These are phyloP conservation scores for Papilio dardanus DNA, from an alignment of 1,140 invertebrate species.

Conservation along the genomic window DNA sequence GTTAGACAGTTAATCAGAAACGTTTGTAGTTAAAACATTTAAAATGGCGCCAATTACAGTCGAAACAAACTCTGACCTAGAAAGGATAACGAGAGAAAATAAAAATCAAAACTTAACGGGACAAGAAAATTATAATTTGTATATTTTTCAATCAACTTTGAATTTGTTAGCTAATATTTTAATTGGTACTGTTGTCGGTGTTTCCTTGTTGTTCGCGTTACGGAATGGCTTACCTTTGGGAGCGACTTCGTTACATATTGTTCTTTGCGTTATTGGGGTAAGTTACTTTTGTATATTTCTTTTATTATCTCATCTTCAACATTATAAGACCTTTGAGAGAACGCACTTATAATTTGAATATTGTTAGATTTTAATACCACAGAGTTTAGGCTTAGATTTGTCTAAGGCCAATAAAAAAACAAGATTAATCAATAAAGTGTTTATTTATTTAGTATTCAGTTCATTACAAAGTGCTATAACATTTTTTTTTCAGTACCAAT, in stretches of 20 bases:
- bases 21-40: constrained; percentile 6
- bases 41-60: constrained; percentile 49
- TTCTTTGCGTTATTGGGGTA: constrained; percentile 63
- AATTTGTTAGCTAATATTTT: constrained; percentile 57
- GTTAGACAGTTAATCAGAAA: not conserved
- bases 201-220: constrained; percentile 52
- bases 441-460: not conserved
- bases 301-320: too few species aligned
- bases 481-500: constrained; percentile 71
- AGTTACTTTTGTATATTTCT: constrained; percentile 34
- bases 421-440: not conserved
- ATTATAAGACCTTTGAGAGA: too few species aligned
- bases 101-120: constrained; percentile 10
- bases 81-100: constrained; percentile 34
- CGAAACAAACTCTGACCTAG: constrained; percentile 42
- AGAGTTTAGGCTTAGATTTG: too few species aligned
- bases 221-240: constrained; percentile 50
- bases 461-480: not conserved
- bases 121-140: constrained; percentile 43
- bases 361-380: too few species aligned
- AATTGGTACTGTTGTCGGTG: constrained; percentile 53
- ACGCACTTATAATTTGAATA: too few species aligned
- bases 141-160: constrained; percentile 48
- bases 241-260: constrained; percentile 51
- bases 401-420: too few species aligned